phyloP scores from a whole-genome alignment of 2,113 vertebrate species.

The Puntigrus tetrazona region DNA sequence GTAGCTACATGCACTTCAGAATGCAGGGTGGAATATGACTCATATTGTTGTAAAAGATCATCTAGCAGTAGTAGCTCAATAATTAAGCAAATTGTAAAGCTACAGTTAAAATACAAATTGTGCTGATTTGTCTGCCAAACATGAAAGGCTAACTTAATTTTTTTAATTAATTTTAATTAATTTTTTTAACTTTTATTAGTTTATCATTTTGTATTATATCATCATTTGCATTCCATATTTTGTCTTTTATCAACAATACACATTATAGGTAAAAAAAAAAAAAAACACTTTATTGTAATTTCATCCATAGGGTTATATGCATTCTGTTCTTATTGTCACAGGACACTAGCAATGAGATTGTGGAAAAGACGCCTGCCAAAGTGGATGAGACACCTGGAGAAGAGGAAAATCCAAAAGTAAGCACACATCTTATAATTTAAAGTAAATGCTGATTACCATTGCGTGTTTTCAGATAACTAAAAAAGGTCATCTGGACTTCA shows the following conservation, averaged over 20 bases:
- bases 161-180: neutral
- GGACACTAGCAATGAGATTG: neutral
- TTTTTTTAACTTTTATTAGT: neutral
- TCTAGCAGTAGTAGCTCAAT: neutral
- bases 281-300: neutral
- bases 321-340: constrained; percentile 21
- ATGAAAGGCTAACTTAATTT: neutral
- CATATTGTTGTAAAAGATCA: neutral
- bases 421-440: neutral
- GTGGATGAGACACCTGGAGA: constrained; percentile 50
- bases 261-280: neutral
- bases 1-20: neutral
- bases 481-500: neutral
- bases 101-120: neutral
- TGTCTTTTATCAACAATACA: neutral
- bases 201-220: neutral
- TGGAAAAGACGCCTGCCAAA: constrained; percentile 26
- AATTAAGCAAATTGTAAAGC: neutral
- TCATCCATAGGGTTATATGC: neutral
- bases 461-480: neutral
- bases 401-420: constrained; percentile 40
- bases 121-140: neutral
- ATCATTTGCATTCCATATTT: neutral
- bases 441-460: neutral
- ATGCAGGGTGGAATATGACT: neutral